Percentiles rank a stretch among this genome's conserved stretches.
Conservation (phyloP, 2,888 invertebrate species). For the Caenorhabditis macrosperma region DNA sequence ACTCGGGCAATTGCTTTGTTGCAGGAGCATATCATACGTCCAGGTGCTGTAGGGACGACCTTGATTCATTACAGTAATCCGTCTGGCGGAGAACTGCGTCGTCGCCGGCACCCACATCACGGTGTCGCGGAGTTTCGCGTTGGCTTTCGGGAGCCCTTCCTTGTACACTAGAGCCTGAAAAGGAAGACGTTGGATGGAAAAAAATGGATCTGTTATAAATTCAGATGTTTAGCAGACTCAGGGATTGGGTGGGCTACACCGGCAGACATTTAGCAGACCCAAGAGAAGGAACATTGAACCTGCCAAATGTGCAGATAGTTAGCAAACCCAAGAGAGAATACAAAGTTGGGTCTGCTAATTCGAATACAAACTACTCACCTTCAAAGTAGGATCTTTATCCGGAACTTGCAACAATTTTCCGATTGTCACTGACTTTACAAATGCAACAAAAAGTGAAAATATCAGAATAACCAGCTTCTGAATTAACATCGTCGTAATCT, state of each 20-base stretch:
- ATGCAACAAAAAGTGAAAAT: background rate
- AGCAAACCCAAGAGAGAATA: background rate
- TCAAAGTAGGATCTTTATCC: constrained; percentile 56
- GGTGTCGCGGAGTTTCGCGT: constrained; percentile 37
- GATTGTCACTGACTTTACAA: constrained; percentile 31
- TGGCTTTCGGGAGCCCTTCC: constrained; percentile 45
- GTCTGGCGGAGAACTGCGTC: constrained; percentile 47
- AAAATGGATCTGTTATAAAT: background rate
- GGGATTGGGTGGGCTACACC: background rate
- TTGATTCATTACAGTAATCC: constrained; percentile 54
- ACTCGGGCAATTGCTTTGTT: constrained; percentile 37
- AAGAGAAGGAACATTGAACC: background rate
- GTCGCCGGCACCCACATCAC: constrained; percentile 52
- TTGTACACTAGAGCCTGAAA: constrained; percentile 56
- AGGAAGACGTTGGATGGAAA: background rate
- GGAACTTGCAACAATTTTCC: constrained; percentile 51
- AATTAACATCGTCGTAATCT: background rate
- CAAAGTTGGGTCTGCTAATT: background rate
- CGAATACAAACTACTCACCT: constrained; percentile 6
- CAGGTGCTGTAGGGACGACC: constrained; percentile 47
- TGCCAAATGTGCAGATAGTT: background rate
- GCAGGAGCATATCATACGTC: constrained; percentile 47
- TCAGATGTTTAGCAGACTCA: background rate
- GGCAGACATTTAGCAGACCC: background rate
- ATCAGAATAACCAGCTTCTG: constrained; percentile 1